Base-by-base conservation (phyloP, 2,888 invertebrate species). In the Thalpophila matura region DNA sequence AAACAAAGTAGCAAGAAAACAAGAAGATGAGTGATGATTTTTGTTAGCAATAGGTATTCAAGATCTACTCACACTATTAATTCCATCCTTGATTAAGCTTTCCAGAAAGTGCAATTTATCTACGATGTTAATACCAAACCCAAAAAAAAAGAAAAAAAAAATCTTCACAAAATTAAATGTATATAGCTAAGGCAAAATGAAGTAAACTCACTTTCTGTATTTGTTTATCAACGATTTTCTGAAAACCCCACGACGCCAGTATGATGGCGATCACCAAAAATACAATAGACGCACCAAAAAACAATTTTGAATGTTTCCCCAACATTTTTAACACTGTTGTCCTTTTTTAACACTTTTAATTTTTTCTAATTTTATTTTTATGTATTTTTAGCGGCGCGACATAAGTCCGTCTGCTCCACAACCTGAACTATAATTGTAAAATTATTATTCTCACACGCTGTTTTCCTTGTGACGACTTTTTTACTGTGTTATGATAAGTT, bases 171-270 rank as follows among this genome's bases (percentile, higher is more conserved):
- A n/a, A 16, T 4, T 24, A 46, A 12, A 42, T 33, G 3, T 16
- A 47, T 12, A 38, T 10, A 18, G 6, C 20, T 0, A 43, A 26
- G 2, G 47, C 0, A 51, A 68, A 2, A 31, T 29, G 14, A 50
- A 57, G 3, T 18, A 40, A 33, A 80, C 87, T 90, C 84, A 95
- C 96, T 90, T 95, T 91, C 57, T 93, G 89, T 61, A 96, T 91
- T 83, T 94, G 92, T 49, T 80, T 87, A 38, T 87, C 87, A 18
- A 95, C 86, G 16, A 96, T 90, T 78, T 87, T 91, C 60, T 95
- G 95, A 65, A 95, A 94, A 0, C 95, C 95, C 91, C 95, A 95
- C 47, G 91, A 82, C 0, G 94, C 92, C 62, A 95, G 69, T 14
- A 95, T 75, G 1, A 95, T 86, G 0, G 95, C 89, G 3, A 93